These are phyloP conservation scores for Clarias macrocephalus DNA, from an alignment of 2,113 vertebrate genomes.

Conservation along the genomic window DNA sequence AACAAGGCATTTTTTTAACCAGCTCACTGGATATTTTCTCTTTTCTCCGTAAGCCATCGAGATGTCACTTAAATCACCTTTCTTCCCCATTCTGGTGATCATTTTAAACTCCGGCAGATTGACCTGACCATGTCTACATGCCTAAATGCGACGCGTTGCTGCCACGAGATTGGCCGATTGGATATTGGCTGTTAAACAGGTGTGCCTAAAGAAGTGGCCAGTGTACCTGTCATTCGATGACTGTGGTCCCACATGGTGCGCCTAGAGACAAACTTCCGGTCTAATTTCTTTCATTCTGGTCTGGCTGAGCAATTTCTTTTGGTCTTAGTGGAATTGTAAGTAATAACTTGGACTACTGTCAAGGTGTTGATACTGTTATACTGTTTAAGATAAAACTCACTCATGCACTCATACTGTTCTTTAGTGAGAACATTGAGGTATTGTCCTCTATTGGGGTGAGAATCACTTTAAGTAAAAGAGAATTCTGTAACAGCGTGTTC, in stretches of 20 bases:
- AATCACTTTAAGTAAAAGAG: neutral
- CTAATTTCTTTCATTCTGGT: neutral
- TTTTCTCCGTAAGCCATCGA: too few species aligned
- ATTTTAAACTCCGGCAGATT: too few species aligned
- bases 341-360: neutral
- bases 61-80: too few species aligned
- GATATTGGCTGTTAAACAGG: too few species aligned
- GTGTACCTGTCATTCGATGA: neutral
- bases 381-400: neutral
- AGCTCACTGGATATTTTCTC: too few species aligned
- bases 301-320: neutral
- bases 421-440: neutral
- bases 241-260: neutral
- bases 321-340: neutral
- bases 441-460: neutral
- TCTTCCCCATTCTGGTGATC: too few species aligned
- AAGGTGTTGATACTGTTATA: neutral
- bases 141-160: too few species aligned
- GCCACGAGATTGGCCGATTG: too few species aligned
- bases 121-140: too few species aligned
- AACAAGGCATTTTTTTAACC: too few species aligned
- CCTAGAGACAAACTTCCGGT: neutral
- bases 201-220: too few species aligned
- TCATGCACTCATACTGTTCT: neutral
- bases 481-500: too few species aligned